Conservation (phyloP, 2,888 invertebrate genomes). For the Drosophila longiperda region DNA sequence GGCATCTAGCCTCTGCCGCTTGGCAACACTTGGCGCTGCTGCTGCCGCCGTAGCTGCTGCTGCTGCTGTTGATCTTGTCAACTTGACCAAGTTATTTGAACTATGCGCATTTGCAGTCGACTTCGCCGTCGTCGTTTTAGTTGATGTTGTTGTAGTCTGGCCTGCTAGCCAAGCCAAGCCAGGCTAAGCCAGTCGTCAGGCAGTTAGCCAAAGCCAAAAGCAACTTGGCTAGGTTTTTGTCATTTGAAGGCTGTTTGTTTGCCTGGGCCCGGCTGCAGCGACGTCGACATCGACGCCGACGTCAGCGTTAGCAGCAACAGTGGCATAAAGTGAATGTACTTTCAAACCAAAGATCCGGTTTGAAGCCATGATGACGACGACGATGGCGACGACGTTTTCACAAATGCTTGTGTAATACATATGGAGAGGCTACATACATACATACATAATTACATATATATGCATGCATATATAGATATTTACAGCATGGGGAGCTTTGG, state of each 20-base stretch:
- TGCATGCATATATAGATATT: conserved; percentile 3
- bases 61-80: conserved; percentile 72
- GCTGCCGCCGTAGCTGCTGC: conserved; percentile 9
- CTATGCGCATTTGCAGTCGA: conserved; percentile 76
- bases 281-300: conserved; percentile 40
- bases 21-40: conserved; percentile 66
- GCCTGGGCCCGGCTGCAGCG: conserved; percentile 57
- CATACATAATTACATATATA: conserved; percentile 8
- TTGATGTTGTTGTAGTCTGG: conserved; percentile 8
- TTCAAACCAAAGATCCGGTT: conserved; percentile 82
- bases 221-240: conserved; percentile 59
- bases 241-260: conserved; percentile 75
- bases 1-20: conserved; percentile 63
- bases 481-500: conserved; percentile 46
- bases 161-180: conserved; percentile 35
- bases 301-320: conserved; percentile 42
- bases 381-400: conserved; percentile 70
- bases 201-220: conserved; percentile 35
- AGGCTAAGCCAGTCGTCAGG: conserved; percentile 17
- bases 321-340: conserved; percentile 83
- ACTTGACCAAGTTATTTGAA: conserved; percentile 80
- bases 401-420: conserved; percentile 78
- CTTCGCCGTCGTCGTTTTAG: conserved; percentile 39
- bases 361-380: conserved; percentile 69
- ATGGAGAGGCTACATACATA: conserved; percentile 44